Evolutionary conservation across 2,113 vertebrate genomes (phyloP), one percentile per base, ranked within the genome.

Genomic region (Otis tarda): DNA sequence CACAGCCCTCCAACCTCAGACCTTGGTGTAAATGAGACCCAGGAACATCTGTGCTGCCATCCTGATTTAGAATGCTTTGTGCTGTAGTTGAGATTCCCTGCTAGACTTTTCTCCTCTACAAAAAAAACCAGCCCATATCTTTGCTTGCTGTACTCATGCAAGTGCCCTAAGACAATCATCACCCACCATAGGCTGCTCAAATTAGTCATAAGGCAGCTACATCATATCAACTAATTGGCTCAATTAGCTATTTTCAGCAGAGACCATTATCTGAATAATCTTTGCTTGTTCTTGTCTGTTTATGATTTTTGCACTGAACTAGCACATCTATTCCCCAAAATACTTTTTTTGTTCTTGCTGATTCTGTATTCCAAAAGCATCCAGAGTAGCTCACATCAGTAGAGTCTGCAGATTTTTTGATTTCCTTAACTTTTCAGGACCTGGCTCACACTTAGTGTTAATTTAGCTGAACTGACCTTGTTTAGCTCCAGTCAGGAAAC

Each of bases 261-360:
- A 95, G 87, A 87, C 83, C 87, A 81, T 97, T 96, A 97, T 92
- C 94, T 94, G 89, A 89, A 53, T 94, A 95, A 94, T 94, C 96
- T 97, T 86, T 91, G 75, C 92, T 97, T 89, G 69, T 87, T 96
- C 95, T 94, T 94, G 37, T 81, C 95, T 95, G 91, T 95, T 96
- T 95, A 81, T 95, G 81, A 57, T 86, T 95, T 95, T 96, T 92
- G 57, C 88, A 94, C 67, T 87, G 86, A 96, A 79, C 45, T 61
- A 92, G 85, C 87, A 60, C 27, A 91, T 60, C 47, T 82, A 74
- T 73, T 89, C 59, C 80, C 75, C 55, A 88, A 90, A 97, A 82
- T 43, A 63, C 31, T 4, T 59, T 61, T 68, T 89, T 93, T 87
- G 90, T 83, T 93, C 83, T 80, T 79, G 33, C 73, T 91, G 64